Evolutionary conservation across 2,888 invertebrate species (phyloP), one percentile per base, ranked within the genome.

Genomic region (Dynastes tityus): DNA sequence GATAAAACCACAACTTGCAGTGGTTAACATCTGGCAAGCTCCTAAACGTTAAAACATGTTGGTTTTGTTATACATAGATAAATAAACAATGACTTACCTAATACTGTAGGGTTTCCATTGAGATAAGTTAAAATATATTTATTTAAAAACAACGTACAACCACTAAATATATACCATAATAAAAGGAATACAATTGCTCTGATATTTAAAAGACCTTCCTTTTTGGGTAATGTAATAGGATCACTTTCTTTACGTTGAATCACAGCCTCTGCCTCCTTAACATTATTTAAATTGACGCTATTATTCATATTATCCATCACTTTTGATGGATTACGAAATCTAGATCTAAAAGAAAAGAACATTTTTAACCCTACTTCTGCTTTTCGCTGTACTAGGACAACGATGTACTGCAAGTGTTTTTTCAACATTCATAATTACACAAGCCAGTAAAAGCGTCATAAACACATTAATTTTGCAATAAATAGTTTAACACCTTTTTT

Each of bases 81-180:
- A 45, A 45, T 8, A 8, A 11, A 11, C 8, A 45, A 37, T 70
- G 64, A 58, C 87, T 89, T 89, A 94, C 95, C 94, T 86, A 95
- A 88, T 79, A 95, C 89, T 76, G 93, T 93, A 22, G 95, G 94
- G 88, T 95, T 94, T 67, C 94, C 94, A 87, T 92, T 91, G 86
- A 94, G 90, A 83, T 92, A 94, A 0, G 93, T 91, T 79, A 95
- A 88, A 84, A 95, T 94, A 86, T 94, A 94, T 86, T 95, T 95
- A 88, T 95, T 95, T 79, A 94, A 89, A 87, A 95, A 95, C 73
- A 95, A 89, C 1, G 95, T 95, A 86, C 93, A 94, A 8, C 93
- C 94, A 87, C 94, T 94, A 87, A 95, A 95, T 85, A 95, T 90
- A 85, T 95, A 95, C 95, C 95, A 95, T 80, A 94, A 87, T 71